Evolutionary conservation across 92 coral and sea anemone genomes (phyloP).

Genomic region (Zoanthus gigantus): DNA sequence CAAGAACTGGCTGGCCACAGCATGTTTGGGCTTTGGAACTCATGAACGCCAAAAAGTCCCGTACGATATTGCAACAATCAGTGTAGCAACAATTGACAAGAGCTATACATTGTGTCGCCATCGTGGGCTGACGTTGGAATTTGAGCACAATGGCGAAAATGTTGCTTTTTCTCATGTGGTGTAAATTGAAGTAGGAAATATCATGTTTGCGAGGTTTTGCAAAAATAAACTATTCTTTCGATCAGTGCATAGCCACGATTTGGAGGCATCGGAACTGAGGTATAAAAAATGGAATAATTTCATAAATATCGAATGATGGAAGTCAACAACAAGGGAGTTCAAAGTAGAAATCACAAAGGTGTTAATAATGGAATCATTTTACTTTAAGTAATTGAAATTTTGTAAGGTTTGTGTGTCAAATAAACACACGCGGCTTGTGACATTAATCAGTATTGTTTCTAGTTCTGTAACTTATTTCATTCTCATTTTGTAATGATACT

Average conservation of each 20-base stretch:
- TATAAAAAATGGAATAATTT: slow-evolving; percentile 21
- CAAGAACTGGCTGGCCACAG: slow-evolving; percentile 99
- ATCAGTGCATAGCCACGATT: slow-evolving; percentile 7
- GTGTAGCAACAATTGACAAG: slow-evolving; percentile 29
- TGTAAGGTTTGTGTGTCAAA: neutral
- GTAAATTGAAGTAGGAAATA: slow-evolving; percentile 19
- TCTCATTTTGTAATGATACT: neutral
- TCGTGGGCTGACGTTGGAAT: slow-evolving; percentile 43
- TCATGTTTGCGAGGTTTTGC: slow-evolving; percentile 20
- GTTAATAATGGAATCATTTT: slow-evolving; percentile 32
- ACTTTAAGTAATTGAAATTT: slow-evolving; percentile 25
- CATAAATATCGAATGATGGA: slow-evolving; percentile 17
- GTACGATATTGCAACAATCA: slow-evolving; percentile 36
- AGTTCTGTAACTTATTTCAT: neutral
- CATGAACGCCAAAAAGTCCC: slow-evolving; percentile 53
- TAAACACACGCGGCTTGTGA: neutral
- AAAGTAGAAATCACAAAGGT: slow-evolving; percentile 1
- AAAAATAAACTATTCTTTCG: slow-evolving; percentile 4
- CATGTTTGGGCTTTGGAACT: slow-evolving; percentile 99
- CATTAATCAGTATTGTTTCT: neutral
- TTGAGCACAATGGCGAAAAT: slow-evolving; percentile 24
- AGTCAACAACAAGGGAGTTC: neutral
- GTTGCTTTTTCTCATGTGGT: slow-evolving; percentile 36
- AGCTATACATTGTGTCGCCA: slow-evolving; percentile 45
- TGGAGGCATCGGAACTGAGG: slow-evolving; percentile 26